Percentiles rank a stretch among this genome's conserved stretches.
phyloP scores from a whole-genome alignment of 2,113 vertebrate species.

The Holacanthus passer region DNA sequence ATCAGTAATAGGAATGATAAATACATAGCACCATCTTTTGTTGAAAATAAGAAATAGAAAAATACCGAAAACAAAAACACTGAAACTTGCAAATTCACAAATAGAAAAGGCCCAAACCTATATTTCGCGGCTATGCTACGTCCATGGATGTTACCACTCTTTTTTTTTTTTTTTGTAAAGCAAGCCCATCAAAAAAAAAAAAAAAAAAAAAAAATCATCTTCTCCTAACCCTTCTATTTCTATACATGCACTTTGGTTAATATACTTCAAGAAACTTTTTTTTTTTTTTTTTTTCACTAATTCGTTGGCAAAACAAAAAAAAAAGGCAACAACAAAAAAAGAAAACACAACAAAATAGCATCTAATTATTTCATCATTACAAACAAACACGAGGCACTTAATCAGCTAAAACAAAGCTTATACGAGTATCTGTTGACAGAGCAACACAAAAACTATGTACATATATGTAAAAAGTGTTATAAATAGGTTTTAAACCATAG shows the following conservation, averaged over 20 bases:
- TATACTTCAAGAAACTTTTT: conserved; percentile 73
- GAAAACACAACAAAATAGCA: conserved; percentile 66
- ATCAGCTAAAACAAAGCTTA: conserved; percentile 87
- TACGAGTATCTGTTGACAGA: conserved; percentile 88
- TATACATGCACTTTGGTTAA: conserved; percentile 86
- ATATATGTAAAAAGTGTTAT: conserved; percentile 99
- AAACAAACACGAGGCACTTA: conserved; percentile 91
- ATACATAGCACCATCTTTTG: conserved; percentile 88
- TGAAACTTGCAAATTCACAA: conserved; percentile 76
- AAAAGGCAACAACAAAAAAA: conserved; percentile 44
- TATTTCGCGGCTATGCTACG: conserved; percentile 61
- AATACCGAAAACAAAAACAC: conserved; percentile 57
- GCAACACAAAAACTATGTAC: conserved; percentile 99
- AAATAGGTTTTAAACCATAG: conserved; percentile 99
- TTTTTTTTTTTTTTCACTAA: conserved; percentile 39
- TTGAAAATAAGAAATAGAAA: conserved; percentile 80
- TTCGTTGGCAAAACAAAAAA: conserved; percentile 74
- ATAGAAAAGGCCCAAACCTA: conserved; percentile 73
- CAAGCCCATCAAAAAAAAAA: conserved; percentile 58
- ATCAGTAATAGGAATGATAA: conserved; percentile 88
- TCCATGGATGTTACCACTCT: conserved; percentile 71
- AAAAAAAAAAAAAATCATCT: neutral
- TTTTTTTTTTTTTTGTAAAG: conserved; percentile 68
- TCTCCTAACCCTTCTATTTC: conserved; percentile 61
- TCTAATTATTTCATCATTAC: conserved; percentile 81